Percentiles rank a stretch among this genome's conserved stretches.
Evolutionary conservation across 1,140 invertebrate genomes (phyloP).

Genomic region (Panagrolaimus sp.): DNA sequence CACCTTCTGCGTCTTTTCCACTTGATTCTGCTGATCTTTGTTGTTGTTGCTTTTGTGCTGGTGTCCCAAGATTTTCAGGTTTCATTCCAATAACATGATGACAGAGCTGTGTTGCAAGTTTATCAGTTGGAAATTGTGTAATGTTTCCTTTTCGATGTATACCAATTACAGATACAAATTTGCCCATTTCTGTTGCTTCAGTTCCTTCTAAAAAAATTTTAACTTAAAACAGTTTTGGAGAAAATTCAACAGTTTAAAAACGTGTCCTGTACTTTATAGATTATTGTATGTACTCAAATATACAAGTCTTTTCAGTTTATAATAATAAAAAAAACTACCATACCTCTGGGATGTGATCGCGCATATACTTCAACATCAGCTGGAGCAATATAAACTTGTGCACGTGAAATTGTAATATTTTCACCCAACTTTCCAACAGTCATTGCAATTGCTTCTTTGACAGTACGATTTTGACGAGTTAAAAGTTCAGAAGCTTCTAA

Average conservation of each 20-base stretch:
- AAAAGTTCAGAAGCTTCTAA: slow-evolving; percentile 31
- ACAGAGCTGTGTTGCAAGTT: slow-evolving; percentile 48
- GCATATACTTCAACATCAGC: slow-evolving; percentile 30
- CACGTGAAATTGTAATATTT: slow-evolving; percentile 42
- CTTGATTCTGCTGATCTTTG: slow-evolving; percentile 13
- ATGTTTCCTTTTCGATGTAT: slow-evolving; percentile 24
- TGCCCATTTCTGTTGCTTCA: slow-evolving; percentile 39
- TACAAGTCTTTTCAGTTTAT: too few species aligned
- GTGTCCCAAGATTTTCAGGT: slow-evolving; percentile 42
- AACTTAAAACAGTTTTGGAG: too few species aligned
- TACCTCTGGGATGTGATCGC: slow-evolving; percentile 46
- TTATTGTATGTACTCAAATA: too few species aligned
- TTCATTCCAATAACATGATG: slow-evolving; percentile 57
- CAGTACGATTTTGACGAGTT: slow-evolving; percentile 30
- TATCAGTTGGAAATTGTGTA: slow-evolving; percentile 32
- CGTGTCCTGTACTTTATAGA: too few species aligned
- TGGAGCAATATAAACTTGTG: slow-evolving; percentile 26
- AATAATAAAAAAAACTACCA: neutral
- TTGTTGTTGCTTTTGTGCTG: slow-evolving; percentile 14
- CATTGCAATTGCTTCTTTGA: slow-evolving; percentile 44
- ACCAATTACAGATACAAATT: slow-evolving; percentile 44
- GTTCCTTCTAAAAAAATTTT: slow-evolving; percentile 36
- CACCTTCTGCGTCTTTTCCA: slow-evolving; percentile 12
- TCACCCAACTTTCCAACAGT: slow-evolving; percentile 52
- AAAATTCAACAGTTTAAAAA: too few species aligned